Percentiles rank a stretch among this genome's conserved stretches.
These are phyloP conservation scores for Malurus elegans DNA, from an alignment of 2,113 vertebrate genomes.

Conservation along the genomic window DNA sequence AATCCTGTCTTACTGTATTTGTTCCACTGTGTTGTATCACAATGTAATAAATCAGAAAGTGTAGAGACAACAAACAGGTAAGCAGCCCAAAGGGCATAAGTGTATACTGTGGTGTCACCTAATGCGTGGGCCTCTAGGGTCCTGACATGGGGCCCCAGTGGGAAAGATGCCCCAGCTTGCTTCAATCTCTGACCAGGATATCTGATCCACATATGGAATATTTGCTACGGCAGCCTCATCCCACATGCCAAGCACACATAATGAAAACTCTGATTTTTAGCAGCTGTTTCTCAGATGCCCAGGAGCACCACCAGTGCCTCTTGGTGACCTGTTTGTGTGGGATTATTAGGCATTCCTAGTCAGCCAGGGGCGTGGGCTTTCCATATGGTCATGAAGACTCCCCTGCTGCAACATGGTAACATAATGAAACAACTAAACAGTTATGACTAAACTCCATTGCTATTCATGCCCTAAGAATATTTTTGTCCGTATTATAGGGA, in stretches of 20 bases:
- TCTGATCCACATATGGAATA: not conserved
- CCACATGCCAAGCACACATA: not conserved
- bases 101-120: not conserved
- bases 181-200: not conserved
- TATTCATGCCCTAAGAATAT: slow-evolving; percentile 1
- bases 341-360: not conserved
- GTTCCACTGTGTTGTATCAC: not conserved
- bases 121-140: fast-evolving
- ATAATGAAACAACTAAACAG: not conserved
- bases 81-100: not conserved
- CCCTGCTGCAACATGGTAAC: not conserved
- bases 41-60: not conserved
- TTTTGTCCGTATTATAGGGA: not conserved
- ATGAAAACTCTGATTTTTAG: not conserved
- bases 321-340: not conserved
- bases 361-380: not conserved
- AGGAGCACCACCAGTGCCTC: not conserved
- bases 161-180: not conserved
- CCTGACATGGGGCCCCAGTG: fast-evolving
- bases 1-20: not conserved
- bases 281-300: not conserved
- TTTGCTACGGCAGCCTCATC: not conserved
- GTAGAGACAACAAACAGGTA: not conserved
- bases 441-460: not conserved
- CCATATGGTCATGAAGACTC: not conserved